These are phyloP conservation scores for Peromyscus leucopus DNA, from an alignment of 2,113 vertebrate species.

Conservation along the genomic window DNA sequence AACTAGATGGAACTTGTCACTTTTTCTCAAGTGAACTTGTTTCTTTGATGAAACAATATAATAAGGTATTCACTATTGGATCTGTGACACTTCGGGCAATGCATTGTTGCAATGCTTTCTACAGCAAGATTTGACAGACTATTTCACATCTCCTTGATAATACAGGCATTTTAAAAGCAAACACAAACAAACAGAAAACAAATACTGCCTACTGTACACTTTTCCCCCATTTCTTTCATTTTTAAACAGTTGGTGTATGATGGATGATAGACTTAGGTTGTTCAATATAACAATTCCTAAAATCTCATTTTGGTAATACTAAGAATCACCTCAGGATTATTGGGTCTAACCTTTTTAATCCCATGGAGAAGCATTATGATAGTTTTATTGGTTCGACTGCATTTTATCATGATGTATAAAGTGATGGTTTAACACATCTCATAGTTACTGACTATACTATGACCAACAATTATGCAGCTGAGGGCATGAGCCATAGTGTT, in stretches of 20 bases:
- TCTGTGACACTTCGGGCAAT: not conserved
- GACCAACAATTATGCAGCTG: not conserved
- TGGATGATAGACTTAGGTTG: not conserved
- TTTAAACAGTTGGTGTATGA: not conserved
- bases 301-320: not conserved
- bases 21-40: not conserved
- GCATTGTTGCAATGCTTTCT: not conserved
- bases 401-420: not conserved
- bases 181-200: not conserved
- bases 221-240: not conserved
- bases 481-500: not conserved
- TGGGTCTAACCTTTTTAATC: not conserved
- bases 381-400: not conserved
- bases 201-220: not conserved
- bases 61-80: not conserved
- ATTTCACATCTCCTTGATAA: not conserved
- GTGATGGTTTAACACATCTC: not conserved
- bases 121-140: not conserved
- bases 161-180: not conserved
- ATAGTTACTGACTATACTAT: not conserved
- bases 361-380: not conserved
- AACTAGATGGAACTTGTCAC: not conserved
- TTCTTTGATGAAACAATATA: slow-evolving; percentile 12
- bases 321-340: not conserved
- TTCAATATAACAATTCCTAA: not conserved